Evolutionary conservation across 1,140 invertebrate species (phyloP).

Genomic region (Lordiphosa collinella): DNA sequence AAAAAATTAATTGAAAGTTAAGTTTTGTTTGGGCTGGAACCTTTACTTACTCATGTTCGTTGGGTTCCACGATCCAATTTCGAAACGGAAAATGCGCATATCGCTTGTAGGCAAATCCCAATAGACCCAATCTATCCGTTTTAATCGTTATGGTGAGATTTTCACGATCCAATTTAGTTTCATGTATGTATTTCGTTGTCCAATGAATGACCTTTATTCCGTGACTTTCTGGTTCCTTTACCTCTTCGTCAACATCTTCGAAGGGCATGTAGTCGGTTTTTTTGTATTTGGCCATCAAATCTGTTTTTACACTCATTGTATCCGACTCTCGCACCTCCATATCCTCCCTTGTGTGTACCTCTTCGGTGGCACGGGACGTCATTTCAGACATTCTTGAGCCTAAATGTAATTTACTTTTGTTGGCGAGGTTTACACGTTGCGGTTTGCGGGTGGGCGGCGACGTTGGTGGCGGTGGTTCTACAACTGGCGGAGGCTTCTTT

Average conservation of each 20-base stretch:
- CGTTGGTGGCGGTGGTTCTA: background rate
- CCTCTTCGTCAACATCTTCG: background rate
- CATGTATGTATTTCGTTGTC: slow-evolving; percentile 54
- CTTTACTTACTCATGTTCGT: slow-evolving; percentile 39
- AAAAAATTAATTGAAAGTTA: background rate
- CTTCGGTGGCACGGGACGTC: background rate
- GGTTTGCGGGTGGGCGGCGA: background rate
- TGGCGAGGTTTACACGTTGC: background rate
- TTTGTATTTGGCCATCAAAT: background rate
- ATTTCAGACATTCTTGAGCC: background rate
- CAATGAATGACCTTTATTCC: slow-evolving; percentile 40
- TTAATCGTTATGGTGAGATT: slow-evolving; percentile 33
- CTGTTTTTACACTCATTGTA: background rate
- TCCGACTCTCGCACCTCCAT: background rate
- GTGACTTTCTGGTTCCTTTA: background rate
- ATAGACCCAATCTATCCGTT: slow-evolving; percentile 63
- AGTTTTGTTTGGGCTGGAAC: no score
- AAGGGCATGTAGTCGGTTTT: background rate
- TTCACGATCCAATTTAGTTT: slow-evolving; percentile 27
- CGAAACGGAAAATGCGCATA: slow-evolving; percentile 68
- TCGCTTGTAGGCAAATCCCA: slow-evolving; percentile 57
- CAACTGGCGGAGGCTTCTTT: background rate
- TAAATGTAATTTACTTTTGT: background rate
- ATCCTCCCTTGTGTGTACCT: background rate
- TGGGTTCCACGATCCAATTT: slow-evolving; percentile 46